Evolutionary conservation across 1,140 invertebrate genomes (phyloP).

Genomic region (Mycetomoellerius zeteki): DNA sequence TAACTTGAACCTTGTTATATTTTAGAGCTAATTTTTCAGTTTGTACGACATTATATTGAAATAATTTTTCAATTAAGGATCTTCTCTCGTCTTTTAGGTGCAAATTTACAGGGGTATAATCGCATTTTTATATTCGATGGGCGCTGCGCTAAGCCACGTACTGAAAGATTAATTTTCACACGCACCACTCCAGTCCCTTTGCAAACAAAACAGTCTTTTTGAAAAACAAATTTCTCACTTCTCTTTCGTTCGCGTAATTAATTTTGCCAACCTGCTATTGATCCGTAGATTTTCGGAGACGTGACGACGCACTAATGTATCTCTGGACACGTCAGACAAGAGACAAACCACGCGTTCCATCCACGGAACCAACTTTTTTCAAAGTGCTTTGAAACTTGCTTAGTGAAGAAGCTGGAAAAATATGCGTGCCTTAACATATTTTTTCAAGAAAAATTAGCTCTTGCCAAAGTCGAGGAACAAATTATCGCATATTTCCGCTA

Average conservation of each 20-base stretch:
- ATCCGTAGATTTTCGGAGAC: constrained; percentile 43
- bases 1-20: background rate
- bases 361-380: constrained; percentile 6
- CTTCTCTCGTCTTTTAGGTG: background rate
- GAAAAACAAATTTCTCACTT: constrained; percentile 39
- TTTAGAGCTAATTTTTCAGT: background rate
- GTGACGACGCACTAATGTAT: constrained; percentile 40
- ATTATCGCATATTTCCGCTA: background rate
- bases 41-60: background rate
- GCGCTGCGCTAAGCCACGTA: background rate
- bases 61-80: background rate
- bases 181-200: background rate
- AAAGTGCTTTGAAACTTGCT: background rate
- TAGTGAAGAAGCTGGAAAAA: background rate
- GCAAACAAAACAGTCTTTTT: background rate
- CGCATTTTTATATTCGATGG: background rate
- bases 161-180: constrained; percentile 27
- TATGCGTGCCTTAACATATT: background rate
- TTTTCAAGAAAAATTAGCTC: background rate
- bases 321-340: background rate
- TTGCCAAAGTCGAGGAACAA: background rate
- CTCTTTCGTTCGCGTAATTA: constrained; percentile 31
- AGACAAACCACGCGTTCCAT: background rate
- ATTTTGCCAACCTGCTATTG: constrained; percentile 33
- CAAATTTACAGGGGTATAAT: constrained; percentile 11